Base-by-base conservation (phyloP, 92 coral and sea anemone genomes). In the Phenganax stokvisi region DNA sequence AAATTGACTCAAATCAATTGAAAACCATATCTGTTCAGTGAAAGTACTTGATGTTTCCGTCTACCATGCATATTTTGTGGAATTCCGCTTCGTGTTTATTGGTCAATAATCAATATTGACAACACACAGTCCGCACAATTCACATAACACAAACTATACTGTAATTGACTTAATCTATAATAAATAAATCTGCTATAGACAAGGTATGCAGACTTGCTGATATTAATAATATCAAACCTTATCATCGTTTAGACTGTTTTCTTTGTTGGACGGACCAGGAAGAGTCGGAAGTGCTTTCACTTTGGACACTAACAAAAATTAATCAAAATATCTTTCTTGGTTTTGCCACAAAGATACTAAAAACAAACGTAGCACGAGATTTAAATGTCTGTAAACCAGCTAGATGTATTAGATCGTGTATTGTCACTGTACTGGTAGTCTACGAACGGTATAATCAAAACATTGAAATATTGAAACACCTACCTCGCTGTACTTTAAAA, bases 401-500 rank as follows among this genome's bases (percentile, higher is more conserved):
- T 64, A 17, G 47, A 68, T 5, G 29, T 68, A 68, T 12, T 68
- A 30, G 73, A 68, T 37, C 53, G 3, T 12, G 73, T 53, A 68
- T 68, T 68, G 10, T 6, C 37, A 64, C 37, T 0, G 70, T 68
- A 37, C 9, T 27, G 31, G 73, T 2, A 68, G 30, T 68, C 73
- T 12, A 30, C 29, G 8, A 13, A 68, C 53, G 47, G n/a, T 30
- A 37, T 11, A 30, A 10, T 27, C 12, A 68, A 68, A 68, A 53
- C 47, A 37, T 37, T 37, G 3, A 37, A 65, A 65, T 65, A 65
- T 65, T 9, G 31, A 65, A 11, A 3, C 74, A 77, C 93, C n/a
- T 54, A 93, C 98, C 98, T 89, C 90, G 91, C 85, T 93, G 92
- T 13, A 93, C 97, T 83, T 87, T 88, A 65, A 93, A 93, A 84